phyloP scores from a whole-genome alignment of 1,140 invertebrate genomes.

The Ceratina japonica region DNA sequence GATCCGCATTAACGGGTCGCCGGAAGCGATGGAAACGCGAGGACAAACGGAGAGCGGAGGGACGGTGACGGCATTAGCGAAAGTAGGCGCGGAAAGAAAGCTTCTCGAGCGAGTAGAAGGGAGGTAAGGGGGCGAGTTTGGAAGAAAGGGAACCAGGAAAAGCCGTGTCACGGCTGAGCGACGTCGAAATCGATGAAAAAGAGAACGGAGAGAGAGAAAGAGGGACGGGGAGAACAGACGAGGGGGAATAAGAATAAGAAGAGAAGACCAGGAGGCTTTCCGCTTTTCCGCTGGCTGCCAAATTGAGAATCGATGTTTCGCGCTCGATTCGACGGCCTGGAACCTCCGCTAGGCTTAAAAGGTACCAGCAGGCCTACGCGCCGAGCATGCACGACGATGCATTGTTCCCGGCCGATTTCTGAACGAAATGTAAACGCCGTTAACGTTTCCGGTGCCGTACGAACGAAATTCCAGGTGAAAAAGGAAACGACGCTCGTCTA shows the following conservation, averaged over 20 bases:
- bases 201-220: constrained; percentile 27
- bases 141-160: constrained; percentile 28
- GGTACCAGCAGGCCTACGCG: not conserved
- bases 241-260: constrained; percentile 5
- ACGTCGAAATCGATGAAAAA: constrained; percentile 58
- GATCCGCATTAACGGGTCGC: constrained; percentile 16
- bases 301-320: constrained; percentile 65
- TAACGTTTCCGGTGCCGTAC: too few relatives aligned
- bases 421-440: too few relatives aligned
- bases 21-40: constrained; percentile 1
- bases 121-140: not conserved
- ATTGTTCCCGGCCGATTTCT: too few relatives aligned
- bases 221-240: not conserved
- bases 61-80: constrained; percentile 12
- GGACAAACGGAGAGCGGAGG: constrained; percentile 17
- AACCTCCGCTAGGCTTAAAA: not conserved
- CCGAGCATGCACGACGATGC: not conserved
- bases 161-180: constrained; percentile 60
- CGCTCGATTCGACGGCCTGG: constrained; percentile 50
- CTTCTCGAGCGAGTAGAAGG: constrained; percentile 11
- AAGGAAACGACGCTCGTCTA: too few relatives aligned
- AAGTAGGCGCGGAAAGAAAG: constrained; percentile 33
- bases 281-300: constrained; percentile 56
- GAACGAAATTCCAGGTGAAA: too few relatives aligned
- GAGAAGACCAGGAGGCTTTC: constrained; percentile 19